Evolutionary conservation across 2,797 vertebrate species (phyloP).

Genomic region (Hippocampus kuda): DNA sequence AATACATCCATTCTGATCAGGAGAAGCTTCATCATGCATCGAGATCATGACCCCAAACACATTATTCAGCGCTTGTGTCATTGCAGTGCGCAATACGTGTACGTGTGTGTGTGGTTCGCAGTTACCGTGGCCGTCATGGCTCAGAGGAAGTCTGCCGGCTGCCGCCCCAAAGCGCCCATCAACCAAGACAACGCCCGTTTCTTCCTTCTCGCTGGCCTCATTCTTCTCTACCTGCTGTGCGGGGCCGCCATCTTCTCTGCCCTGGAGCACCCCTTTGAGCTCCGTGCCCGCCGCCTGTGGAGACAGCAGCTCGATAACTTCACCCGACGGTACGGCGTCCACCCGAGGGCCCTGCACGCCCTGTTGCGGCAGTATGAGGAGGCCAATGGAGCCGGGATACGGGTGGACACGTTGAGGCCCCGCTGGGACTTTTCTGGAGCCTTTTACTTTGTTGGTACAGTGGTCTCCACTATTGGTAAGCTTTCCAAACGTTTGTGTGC

Average conservation of each 20-base stretch:
- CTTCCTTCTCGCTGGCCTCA: conserved; percentile 67
- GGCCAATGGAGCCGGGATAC: conserved; percentile 65
- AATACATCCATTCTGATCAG: too few species aligned
- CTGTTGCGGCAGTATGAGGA: conserved; percentile 71
- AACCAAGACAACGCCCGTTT: conserved; percentile 77
- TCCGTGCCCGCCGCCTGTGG: conserved; percentile 63
- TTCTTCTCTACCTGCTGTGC: conserved; percentile 70
- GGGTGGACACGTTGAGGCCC: conserved; percentile 62
- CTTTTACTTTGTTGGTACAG: conserved; percentile 76
- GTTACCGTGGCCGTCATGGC: conserved; percentile 58
- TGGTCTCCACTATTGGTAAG: conserved; percentile 74
- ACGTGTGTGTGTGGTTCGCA: not conserved
- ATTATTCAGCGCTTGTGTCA: too few species aligned
- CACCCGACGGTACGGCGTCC: conserved; percentile 59
- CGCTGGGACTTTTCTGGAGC: conserved; percentile 76
- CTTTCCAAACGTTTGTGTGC: not conserved
- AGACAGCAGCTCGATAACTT: conserved; percentile 68
- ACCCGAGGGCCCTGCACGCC: conserved; percentile 53
- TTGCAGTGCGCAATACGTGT: not conserved
- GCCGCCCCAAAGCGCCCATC: conserved; percentile 60
- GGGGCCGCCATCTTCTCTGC: conserved; percentile 73
- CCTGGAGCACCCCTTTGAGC: conserved; percentile 68
- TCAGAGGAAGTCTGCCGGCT: conserved; percentile 60
- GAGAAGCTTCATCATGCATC: too few species aligned
- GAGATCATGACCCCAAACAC: too few species aligned